These are phyloP conservation scores for Aphidius gifuensis DNA, from an alignment of 1,140 invertebrate genomes.

Conservation along the genomic window DNA sequence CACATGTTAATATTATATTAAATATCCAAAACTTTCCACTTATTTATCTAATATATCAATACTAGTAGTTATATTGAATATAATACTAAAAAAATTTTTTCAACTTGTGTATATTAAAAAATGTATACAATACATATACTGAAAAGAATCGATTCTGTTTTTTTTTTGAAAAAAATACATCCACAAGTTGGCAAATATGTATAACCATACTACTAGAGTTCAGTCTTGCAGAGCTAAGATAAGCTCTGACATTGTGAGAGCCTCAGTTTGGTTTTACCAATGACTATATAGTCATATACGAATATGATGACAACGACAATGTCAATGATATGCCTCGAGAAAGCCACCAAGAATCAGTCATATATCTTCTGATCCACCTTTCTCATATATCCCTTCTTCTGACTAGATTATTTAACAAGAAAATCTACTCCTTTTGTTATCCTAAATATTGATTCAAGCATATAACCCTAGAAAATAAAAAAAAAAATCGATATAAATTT, in stretches of 20 bases:
- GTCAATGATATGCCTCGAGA: slow-evolving; percentile 8
- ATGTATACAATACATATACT: too few relatives aligned
- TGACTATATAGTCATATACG: slow-evolving; percentile 2
- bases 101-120: too few relatives aligned
- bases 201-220: slow-evolving; percentile 28
- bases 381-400: slow-evolving; percentile 17
- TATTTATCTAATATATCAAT: too few relatives aligned
- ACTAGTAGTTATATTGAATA: too few relatives aligned
- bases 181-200: too few relatives aligned
- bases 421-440: slow-evolving; percentile 5
- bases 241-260: slow-evolving; percentile 43
- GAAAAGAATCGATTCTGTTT: too few relatives aligned
- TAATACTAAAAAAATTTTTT: too few relatives aligned
- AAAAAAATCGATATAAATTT: too few relatives aligned
- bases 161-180: too few relatives aligned
- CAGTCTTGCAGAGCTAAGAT: slow-evolving; percentile 55
- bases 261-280: slow-evolving; percentile 32
- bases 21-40: too few relatives aligned
- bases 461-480: not conserved
- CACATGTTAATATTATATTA: too few relatives aligned
- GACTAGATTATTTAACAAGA: slow-evolving; percentile 6
- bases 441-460: too few relatives aligned
- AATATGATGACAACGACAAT: not conserved
- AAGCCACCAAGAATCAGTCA: slow-evolving; percentile 9
- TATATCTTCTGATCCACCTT: slow-evolving; percentile 29